Evolutionary conservation across 2,888 invertebrate genomes (phyloP).

Genomic region (Ophonus ardosiacus): DNA sequence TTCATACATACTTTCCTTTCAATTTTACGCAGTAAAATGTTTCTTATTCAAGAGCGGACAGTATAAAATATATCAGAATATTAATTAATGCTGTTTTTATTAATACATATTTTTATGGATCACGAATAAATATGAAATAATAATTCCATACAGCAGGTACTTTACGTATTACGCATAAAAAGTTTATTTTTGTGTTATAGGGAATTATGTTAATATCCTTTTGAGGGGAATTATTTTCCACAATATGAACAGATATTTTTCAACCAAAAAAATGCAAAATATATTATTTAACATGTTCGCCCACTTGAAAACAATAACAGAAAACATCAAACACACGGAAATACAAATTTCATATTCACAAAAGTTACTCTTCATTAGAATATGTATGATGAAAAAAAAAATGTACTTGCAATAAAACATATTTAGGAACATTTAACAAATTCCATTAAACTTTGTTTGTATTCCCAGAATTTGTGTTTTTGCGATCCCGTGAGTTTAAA

Average conservation of each 20-base stretch:
- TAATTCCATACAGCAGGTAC: not conserved
- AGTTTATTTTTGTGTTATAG: not conserved
- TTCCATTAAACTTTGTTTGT: slow-evolving; percentile 40
- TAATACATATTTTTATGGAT: not conserved
- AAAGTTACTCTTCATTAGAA: slow-evolving; percentile 26
- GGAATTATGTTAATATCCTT: not conserved
- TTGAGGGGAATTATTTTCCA: not conserved
- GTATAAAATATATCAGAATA: not conserved
- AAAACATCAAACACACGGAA: slow-evolving; percentile 17
- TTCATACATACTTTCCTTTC: slow-evolving; percentile 55
- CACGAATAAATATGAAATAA: not conserved
- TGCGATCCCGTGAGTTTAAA: slow-evolving; percentile 19
- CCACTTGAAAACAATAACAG: not conserved
- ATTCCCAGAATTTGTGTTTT: slow-evolving; percentile 50
- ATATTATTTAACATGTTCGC: slow-evolving; percentile 6
- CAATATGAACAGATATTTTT: slow-evolving; percentile 1
- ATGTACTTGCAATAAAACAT: slow-evolving; percentile 23
- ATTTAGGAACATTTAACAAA: slow-evolving; percentile 44
- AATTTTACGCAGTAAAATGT: slow-evolving; percentile 35
- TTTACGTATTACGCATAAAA: not conserved
- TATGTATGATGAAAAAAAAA: slow-evolving; percentile 30
- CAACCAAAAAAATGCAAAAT: not conserved
- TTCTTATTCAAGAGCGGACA: not conserved
- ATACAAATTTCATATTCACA: slow-evolving; percentile 16
- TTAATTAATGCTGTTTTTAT: not conserved